phyloP scores from a whole-genome alignment of 1,140 invertebrate species.

The Drosophila funebris region DNA sequence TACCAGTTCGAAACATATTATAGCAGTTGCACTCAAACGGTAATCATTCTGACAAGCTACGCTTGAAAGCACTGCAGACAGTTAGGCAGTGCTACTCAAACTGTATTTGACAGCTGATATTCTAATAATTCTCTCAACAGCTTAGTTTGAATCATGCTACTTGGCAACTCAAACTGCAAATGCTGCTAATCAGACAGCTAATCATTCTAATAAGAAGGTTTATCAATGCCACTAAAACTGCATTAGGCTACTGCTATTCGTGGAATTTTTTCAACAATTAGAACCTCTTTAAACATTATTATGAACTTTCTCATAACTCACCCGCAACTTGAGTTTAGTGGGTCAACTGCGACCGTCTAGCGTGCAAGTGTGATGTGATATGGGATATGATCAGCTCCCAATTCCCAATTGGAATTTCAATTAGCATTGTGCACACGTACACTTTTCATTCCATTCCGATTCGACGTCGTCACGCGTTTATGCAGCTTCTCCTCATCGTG shows the following conservation, averaged over 20 bases:
- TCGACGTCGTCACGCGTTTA: constrained; percentile 25
- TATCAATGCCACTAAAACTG: too few species aligned
- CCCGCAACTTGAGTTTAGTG: constrained; percentile 19
- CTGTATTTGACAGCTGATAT: too few species aligned
- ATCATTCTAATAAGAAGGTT: too few species aligned
- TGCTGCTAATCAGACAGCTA: too few species aligned
- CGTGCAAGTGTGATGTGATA: constrained; percentile 14
- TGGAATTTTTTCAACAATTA: constrained; percentile 42
- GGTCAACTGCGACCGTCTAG: constrained; percentile 12
- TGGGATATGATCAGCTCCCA: constrained; percentile 38
- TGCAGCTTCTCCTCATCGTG: constrained; percentile 37
- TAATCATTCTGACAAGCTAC: too few species aligned
- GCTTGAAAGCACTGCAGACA: too few species aligned
- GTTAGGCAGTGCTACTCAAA: constrained; percentile 9
- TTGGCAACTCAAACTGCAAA: too few species aligned
- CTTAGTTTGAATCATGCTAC: too few species aligned
- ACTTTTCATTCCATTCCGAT: constrained; percentile 10
- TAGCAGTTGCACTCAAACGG: too few species aligned
- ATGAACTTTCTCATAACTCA: constrained; percentile 49
- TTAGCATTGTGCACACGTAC: constrained; percentile 31
- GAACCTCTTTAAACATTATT: constrained; percentile 52
- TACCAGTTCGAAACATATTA: not conserved
- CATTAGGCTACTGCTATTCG: constrained; percentile 11
- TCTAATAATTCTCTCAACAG: too few species aligned
- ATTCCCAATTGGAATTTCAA: constrained; percentile 37